These are phyloP conservation scores for Apodemia hepburni DNA, from an alignment of 2,888 invertebrate species.

Conservation along the genomic window DNA sequence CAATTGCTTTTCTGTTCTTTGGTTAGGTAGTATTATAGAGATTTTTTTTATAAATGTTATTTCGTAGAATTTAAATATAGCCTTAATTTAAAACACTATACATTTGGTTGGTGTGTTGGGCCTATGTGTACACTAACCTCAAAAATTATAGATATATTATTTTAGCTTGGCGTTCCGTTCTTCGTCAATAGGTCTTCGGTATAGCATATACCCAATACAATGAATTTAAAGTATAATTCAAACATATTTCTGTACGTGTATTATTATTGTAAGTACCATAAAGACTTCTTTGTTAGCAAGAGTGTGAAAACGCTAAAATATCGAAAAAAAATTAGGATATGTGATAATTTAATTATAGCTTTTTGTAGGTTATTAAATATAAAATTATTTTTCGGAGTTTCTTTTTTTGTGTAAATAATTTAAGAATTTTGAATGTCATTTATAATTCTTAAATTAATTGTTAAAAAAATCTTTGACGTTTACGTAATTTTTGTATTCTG, in stretches of 20 bases:
- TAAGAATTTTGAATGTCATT: neutral
- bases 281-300: constrained; percentile 3
- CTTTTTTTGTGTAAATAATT: constrained; percentile 6
- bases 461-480: neutral
- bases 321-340: neutral
- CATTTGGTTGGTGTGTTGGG: too few species aligned
- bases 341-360: constrained; percentile 12
- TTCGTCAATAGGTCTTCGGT: neutral
- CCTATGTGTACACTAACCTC: too few species aligned
- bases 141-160: neutral
- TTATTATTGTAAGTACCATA: neutral
- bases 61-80: neutral
- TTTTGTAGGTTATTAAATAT: constrained; percentile 1
- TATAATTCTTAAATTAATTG: neutral
- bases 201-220: neutral
- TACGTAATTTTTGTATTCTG: neutral
- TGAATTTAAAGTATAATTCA: constrained; percentile 2
- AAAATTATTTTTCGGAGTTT: constrained; percentile 5
- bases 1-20: too few species aligned
- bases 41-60: neutral
- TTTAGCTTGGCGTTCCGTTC: neutral
- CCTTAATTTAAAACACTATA: too few species aligned
- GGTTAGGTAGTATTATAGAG: neutral
- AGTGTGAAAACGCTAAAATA: neutral
- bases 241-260: constrained; percentile 1